phyloP scores from a whole-genome alignment of 2,888 invertebrate species.

The Synanthedon myopaeformis region DNA sequence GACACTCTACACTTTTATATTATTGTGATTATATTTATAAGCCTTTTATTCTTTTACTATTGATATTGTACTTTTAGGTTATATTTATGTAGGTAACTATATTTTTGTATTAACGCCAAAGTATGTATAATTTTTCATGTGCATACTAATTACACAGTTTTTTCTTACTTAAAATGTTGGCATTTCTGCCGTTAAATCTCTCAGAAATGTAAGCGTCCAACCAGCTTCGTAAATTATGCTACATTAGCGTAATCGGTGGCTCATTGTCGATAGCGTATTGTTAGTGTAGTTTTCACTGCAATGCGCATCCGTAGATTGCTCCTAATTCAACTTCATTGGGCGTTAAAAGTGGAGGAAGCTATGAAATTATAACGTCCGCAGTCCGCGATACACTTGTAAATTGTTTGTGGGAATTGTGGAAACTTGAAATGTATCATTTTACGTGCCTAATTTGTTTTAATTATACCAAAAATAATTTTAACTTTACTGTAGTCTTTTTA shows the following conservation, averaged over 20 bases:
- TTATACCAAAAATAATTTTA: too few relatives aligned
- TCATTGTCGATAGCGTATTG: slow-evolving; percentile 11
- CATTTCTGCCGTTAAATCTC: too few relatives aligned
- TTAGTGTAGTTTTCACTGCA: slow-evolving; percentile 35
- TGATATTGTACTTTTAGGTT: too few relatives aligned
- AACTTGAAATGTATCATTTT: not conserved
- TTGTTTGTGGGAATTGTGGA: slow-evolving; percentile 4
- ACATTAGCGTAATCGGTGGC: slow-evolving; percentile 1
- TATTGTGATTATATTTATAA: too few relatives aligned
- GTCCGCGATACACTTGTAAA: slow-evolving; percentile 29
- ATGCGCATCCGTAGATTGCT: slow-evolving; percentile 32
- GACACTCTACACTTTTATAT: too few relatives aligned
- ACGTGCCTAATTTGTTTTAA: not conserved
- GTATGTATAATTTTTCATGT: too few relatives aligned
- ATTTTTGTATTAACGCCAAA: too few relatives aligned
- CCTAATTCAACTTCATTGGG: slow-evolving; percentile 26
- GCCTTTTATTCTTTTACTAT: too few relatives aligned
- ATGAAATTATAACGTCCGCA: slow-evolving; percentile 48
- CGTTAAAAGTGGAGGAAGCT: slow-evolving; percentile 29
- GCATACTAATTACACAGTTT: too few relatives aligned
- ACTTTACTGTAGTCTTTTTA: too few relatives aligned
- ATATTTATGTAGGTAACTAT: too few relatives aligned
- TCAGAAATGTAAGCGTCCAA: not conserved
- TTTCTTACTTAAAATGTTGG: too few relatives aligned
- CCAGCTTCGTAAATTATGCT: slow-evolving; percentile 4